Base-by-base conservation (phyloP, 2,797 vertebrate species). In the Danio jaintianensis region DNA sequence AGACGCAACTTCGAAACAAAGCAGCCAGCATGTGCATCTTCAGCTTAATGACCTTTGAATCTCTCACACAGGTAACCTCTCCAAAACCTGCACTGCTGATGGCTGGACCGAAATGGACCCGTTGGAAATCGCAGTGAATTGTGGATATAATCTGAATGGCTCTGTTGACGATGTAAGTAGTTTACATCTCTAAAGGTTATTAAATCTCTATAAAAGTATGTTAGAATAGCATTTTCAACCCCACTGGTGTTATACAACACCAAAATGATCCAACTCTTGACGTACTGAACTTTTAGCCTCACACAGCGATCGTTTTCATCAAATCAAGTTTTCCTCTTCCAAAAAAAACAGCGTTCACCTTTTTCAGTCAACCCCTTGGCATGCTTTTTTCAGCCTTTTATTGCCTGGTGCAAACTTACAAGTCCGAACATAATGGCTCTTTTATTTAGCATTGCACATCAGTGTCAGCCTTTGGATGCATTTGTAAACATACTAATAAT, bases 61-160 rank as follows among this genome's bases (percentile, higher is more conserved):
- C 55, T 66, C 4, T 16, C 80, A 72, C 67, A 7, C 85, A 99
- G 97, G 95, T 63, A 98, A 97, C 1, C 94, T 99, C 86, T 96
- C 94, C 78, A 96, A 96, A 86, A 96, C 90, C 78, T 99, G 97
- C 82, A 97, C 97, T 0, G 89, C 85, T 0, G 88, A 95, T 0
- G 97, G 97, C 81, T 99, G 97, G 97, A 94, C 96, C 0, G 90
- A 92, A 2, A 93, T 97, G 91, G 93, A 92, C 67, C 95, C 96
- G 0, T 87, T 93, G 0, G 91, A 95, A 1, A 97, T 98, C 0
- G n/a, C 90, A 0, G 0, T 90, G 5, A 96, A 95, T 86, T 99
- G 97, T 84, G 96, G 95, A 15, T 95, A 94, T 52, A 93, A 96
- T 79, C 86, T 92, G 79, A 95, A 95, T 84, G 86, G 88, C 86